Evolutionary conservation across 2,797 vertebrate genomes (phyloP).

Genomic region (Tenualosa thibaudeaui): DNA sequence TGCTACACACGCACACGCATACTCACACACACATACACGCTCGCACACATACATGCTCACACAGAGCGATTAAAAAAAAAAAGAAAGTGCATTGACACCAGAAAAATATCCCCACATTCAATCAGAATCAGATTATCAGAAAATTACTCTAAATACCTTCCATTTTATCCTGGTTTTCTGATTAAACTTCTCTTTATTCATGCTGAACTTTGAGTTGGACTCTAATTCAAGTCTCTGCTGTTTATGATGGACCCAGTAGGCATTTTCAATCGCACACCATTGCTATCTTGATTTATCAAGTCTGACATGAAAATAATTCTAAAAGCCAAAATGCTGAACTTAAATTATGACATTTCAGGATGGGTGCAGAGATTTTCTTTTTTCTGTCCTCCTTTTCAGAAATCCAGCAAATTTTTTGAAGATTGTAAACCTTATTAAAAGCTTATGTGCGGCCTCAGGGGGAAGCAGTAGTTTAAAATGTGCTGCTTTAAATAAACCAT

Average conservation of each 20-base stretch:
- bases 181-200: neutral
- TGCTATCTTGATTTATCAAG: neutral
- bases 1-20: neutral
- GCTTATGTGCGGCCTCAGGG: neutral
- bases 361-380: neutral
- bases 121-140: neutral
- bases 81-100: neutral
- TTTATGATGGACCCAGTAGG: neutral
- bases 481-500: neutral
- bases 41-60: neutral
- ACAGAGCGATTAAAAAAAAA: neutral
- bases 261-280: neutral
- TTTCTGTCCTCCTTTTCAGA: neutral
- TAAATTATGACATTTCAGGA: neutral
- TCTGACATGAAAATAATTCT: neutral
- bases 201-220: neutral
- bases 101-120: neutral
- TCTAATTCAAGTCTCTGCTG: neutral
- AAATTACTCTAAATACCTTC: neutral
- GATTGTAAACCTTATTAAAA: conserved; percentile 14
- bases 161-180: neutral
- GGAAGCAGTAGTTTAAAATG: neutral
- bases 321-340: neutral
- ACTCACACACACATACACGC: neutral
- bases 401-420: neutral